Base-by-base conservation (phyloP, 2,113 vertebrate genomes). In the Cheirogaleus medius region DNA sequence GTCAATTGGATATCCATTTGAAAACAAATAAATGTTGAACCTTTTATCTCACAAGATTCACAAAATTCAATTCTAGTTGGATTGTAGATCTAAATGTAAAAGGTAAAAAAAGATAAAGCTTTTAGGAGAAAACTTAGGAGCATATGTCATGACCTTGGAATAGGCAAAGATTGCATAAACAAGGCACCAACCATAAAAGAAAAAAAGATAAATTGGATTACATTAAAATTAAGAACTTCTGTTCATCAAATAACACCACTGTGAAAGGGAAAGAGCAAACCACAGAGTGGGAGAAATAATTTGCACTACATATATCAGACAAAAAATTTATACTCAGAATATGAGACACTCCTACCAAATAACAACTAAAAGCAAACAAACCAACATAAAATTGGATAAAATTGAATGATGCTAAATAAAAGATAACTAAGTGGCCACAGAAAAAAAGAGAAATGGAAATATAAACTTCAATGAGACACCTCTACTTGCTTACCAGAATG, bases 1-100 rank as follows among this genome's bases (percentile, higher is more conserved):
- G 97, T 98, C 96, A 97, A 95, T 60, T 97, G 66, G 81, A 95
- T 95, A 96, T 96, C 69, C 95, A 97, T 96, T 97, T 97, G 94
- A 85, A 92, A 96, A 96, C 86, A 96, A 97, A 97, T 81, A 93
- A 94, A 81, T 93, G 80, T 80, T 77, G 76, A 97, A 94, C 94
- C 87, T 98, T 97, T 97, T 90, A 96, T 92, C 90, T 97, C 42
- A 54, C 23, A 92, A 64, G 58, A 97, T 85, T 54, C 42, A 95
- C 63, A 94, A 96, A 96, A 98, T 88, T 94, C 83, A 97, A 39
- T 95, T 89, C 88, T 77, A 90, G 63, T 88, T 39, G 47, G 82
- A 97, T 39, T 96, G 54, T 81, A 96, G 81, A 90, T 85, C 64
- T 90, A 90, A 91, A 94, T 95, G 95, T 96, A 84, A 98, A 97